Conservation (phyloP, 2,113 vertebrate species). For the Thermophis baileyi region DNA sequence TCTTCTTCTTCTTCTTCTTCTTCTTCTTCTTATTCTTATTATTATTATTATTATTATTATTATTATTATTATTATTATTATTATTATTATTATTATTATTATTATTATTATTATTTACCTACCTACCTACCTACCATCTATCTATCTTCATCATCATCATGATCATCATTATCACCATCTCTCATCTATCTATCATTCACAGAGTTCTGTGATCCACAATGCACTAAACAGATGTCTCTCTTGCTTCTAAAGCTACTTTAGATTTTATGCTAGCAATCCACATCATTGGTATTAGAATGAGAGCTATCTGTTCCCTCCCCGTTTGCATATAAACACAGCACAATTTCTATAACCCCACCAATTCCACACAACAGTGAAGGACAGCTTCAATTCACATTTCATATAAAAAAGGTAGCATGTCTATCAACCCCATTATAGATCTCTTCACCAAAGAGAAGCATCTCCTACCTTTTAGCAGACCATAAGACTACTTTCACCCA, state of each 20-base stretch:
- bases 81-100: no score
- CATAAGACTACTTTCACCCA: no score
- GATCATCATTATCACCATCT: no score
- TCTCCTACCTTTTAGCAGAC: not conserved
- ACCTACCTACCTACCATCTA: no score
- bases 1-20: no score
- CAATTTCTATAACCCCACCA: not conserved
- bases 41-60: no score
- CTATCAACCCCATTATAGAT: not conserved
- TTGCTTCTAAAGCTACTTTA: not conserved
- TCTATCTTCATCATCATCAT: no score
- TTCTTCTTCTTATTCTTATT: no score
- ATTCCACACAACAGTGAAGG: not conserved
- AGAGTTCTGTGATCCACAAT: not conserved
- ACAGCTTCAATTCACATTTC: not conserved
- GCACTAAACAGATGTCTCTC: not conserved
- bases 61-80: no score
- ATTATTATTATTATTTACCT: no score
- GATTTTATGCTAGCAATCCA: not conserved
- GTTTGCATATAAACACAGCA: not conserved
- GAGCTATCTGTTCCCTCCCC: not conserved
- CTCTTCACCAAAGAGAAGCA: not conserved
- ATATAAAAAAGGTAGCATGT: not conserved
- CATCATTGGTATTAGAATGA: not conserved
- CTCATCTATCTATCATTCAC: not conserved